A percentile compares a stretch with the other conserved stretches of the same genome.
Evolutionary conservation across 1,140 invertebrate genomes (phyloP).

Genomic region (Idris sp.): DNA sequence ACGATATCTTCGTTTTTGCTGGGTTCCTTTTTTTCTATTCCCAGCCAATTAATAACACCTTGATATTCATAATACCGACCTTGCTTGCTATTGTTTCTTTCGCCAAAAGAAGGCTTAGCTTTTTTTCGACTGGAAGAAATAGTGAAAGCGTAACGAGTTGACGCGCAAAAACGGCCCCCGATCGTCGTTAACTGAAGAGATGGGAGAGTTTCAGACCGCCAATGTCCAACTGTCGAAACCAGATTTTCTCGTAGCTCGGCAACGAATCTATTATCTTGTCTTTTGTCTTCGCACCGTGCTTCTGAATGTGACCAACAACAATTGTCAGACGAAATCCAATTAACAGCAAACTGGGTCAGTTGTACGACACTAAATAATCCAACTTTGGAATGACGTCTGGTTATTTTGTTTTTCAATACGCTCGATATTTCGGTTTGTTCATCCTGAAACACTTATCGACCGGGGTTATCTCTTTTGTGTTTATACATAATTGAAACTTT

Average conservation of each 20-base stretch:
- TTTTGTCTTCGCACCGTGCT: constrained; percentile 42
- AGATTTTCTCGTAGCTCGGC: constrained; percentile 42
- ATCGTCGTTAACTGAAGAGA: constrained; percentile 22
- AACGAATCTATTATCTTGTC: constrained; percentile 58
- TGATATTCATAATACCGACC: constrained; percentile 47
- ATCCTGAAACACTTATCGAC: too few relatives aligned
- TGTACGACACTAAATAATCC: constrained; percentile 25
- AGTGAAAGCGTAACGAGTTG: constrained; percentile 35
- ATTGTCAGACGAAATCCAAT: constrained; percentile 52
- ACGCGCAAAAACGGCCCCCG: constrained; percentile 27
- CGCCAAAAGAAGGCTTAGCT: too few relatives aligned
- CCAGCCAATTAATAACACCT: constrained; percentile 45
- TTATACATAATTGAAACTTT: too few relatives aligned
- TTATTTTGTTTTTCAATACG: constrained; percentile 44
- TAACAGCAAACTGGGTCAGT: constrained; percentile 49
- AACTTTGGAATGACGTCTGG: constrained; percentile 13
- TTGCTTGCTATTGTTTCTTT: constrained; percentile 38
- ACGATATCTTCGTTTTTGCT: constrained; percentile 38
- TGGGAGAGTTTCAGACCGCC: constrained; percentile 34
- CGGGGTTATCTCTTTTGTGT: too few relatives aligned
- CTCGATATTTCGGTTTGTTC: constrained; percentile 25
- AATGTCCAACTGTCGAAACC: constrained; percentile 67
- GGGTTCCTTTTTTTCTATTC: constrained; percentile 21
- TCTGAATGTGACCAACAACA: constrained; percentile 48
- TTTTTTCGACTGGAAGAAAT: constrained; percentile 39